Base-by-base conservation (phyloP, 2,888 invertebrate species). In the Thelaira solivaga region DNA sequence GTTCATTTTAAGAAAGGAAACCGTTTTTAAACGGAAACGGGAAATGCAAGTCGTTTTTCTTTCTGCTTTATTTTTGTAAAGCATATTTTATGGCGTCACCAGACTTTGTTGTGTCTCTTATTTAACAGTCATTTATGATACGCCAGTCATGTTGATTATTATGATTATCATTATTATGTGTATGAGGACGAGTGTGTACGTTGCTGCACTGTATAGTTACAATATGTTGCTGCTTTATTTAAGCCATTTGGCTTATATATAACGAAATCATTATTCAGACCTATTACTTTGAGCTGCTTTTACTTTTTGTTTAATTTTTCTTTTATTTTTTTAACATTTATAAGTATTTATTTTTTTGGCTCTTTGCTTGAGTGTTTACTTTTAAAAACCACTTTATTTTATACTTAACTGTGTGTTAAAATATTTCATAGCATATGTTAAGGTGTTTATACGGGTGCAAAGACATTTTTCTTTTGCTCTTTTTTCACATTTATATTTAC, bases 371-470 rank as follows among this genome's bases (percentile, higher is more conserved):
- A 76, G 69, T 76, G 76, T 76, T 76, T 71, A 65, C 59, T 65
- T 76, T n/a, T 55, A 47, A 76, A 76, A 72, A 76, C 71, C 76
- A 76, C 71, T 76, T 76, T 76, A 76, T 76, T 71, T 65, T 31
- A 29, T 67, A 72, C 71, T 72, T 72, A 72, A 76, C 53, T 45
- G 53, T 67, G 71, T 76, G 71, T 72, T 61, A 65, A 76, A 62
- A 47, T 29, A 55, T 67, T 72, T 53, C 61, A 61, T 72, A 76
- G 76, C 76, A 72, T 76, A 76, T 76, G 76, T 61, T 72, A 55
- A 76, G 76, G 76, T 72, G 76, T 55, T 72, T 61, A 51, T 49
- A 41, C 26, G 31, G 26, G 24, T 64, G 53, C 24, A 73, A 59
- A 59, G 69, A 64, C 51, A 59, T 65, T 64, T 64, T 64, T 57